Base-by-base conservation (phyloP, 2,888 invertebrate genomes). In the Caenorhabditis becei region DNA sequence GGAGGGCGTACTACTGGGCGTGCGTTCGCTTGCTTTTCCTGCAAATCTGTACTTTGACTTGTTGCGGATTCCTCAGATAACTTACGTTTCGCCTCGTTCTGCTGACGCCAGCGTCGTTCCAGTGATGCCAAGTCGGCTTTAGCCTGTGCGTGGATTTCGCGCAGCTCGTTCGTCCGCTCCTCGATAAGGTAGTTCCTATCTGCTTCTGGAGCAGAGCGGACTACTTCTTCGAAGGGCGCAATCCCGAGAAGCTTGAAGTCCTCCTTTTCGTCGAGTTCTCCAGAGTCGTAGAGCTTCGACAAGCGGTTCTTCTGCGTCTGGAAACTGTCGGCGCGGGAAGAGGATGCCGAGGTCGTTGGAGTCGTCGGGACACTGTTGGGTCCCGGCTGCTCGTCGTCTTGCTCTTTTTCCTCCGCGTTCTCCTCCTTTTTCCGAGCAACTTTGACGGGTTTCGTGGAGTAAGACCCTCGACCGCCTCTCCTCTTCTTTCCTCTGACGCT, bases 81-180 rank as follows among this genome's bases (percentile, higher is more conserved):
- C 72, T 63, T 24, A 72, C 72, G 26, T 24, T 32, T 59, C 23
- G 58, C 32, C 32, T 65, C 74, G 10, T 28, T 51, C 51, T 24
- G 41, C 24, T 47, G 26, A 10, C 32, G 24, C 2, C 7, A 59
- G 0, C 26, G 20, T 32, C 53, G 65, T 10, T 74, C 74, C 20
- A 65, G 26, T 1, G 18, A 16, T 18, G 26, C 14, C 1, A 66
- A 32, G 2, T 66, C 74, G 1, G 49, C 24, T 18, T 59, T 58
- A 11, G 3, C 5, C 41, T 23, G n/a, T 0, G 7, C 4, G 11
- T 41, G 47, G 23, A 47, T 8, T 0, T 74, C 74, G 0, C 59
- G 35, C 28, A 65, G 11, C 56, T 65, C 74, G 23, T 37, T 47
- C 3, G 41, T 53, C 28, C 49, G 32, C 37, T 74, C 74, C 37